Percentiles rank a stretch among this genome's conserved stretches.
Evolutionary conservation across 2,113 vertebrate species (phyloP).

Genomic region (Lipotes vexillifer): DNA sequence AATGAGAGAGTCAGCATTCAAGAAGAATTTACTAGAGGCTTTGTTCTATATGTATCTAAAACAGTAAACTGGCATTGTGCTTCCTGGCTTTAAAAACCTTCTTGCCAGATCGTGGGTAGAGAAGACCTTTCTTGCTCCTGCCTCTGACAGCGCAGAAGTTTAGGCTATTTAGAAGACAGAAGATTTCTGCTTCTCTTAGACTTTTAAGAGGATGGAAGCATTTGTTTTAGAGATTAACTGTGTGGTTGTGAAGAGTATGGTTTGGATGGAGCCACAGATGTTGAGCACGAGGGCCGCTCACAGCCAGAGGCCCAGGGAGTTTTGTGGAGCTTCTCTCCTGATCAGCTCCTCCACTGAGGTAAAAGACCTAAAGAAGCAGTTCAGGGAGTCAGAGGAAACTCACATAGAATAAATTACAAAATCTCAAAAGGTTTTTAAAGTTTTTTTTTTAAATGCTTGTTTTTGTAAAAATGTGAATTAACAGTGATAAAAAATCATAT

Average conservation of each 20-base stretch:
- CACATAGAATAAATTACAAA: not conserved
- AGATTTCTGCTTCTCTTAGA: constrained; percentile 43
- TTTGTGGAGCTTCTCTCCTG: not conserved
- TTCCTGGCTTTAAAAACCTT: constrained; percentile 27
- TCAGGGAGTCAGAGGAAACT: not conserved
- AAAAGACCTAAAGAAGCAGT: not conserved
- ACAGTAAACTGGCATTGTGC: constrained; percentile 3
- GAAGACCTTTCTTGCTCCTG: not conserved
- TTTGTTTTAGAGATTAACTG: constrained; percentile 27
- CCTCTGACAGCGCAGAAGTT: not conserved
- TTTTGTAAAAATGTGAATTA: not conserved
- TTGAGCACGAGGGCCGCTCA: not conserved
- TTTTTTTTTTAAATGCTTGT: not conserved
- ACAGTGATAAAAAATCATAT: not conserved
- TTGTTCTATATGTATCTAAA: constrained; percentile 12
- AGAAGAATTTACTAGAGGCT: not conserved
- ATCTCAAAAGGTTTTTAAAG: not conserved
- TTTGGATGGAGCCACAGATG: not conserved
- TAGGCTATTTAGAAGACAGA: not conserved
- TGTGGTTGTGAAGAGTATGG: not conserved
- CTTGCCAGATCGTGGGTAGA: not conserved
- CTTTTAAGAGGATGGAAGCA: not conserved
- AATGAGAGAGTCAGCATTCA: not conserved
- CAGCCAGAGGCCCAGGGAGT: not conserved
- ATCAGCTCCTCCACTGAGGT: not conserved